phyloP scores from a whole-genome alignment of 2,888 invertebrate genomes.

The Papilio demoleus region DNA sequence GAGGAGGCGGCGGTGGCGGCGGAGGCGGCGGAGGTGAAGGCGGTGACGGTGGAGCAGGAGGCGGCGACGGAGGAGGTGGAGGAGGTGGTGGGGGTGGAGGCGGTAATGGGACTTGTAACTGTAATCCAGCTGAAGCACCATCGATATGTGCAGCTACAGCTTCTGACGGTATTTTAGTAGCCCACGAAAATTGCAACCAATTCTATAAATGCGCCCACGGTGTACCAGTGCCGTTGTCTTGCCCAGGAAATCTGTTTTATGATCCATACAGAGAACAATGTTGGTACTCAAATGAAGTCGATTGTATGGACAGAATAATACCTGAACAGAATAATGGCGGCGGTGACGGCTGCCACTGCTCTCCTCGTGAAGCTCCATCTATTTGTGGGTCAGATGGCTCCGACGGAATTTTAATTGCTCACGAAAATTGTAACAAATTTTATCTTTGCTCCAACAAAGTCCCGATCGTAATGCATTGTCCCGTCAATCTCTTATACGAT shows the following conservation, averaged over 20 bases:
- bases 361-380: slow-evolving; percentile 47
- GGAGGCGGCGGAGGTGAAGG: no score
- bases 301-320: slow-evolving; percentile 50
- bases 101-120: slow-evolving; percentile 41
- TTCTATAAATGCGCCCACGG: slow-evolving; percentile 52
- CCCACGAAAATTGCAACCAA: slow-evolving; percentile 53
- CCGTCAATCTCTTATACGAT: slow-evolving; percentile 9
- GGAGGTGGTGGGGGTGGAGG: not conserved
- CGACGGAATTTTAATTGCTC: slow-evolving; percentile 51
- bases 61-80: not conserved
- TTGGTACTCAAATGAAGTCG: slow-evolving; percentile 50
- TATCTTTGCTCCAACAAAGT: slow-evolving; percentile 49
- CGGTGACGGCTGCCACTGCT: slow-evolving; percentile 30
- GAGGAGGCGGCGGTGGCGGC: slow-evolving; percentile 37
- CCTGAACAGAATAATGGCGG: slow-evolving; percentile 31
- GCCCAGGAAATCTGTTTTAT: slow-evolving; percentile 48
- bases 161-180: slow-evolving; percentile 50
- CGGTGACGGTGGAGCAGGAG: slow-evolving; percentile 37
- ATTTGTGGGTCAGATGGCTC: slow-evolving; percentile 50
- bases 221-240: slow-evolving; percentile 45
- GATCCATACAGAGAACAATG: slow-evolving; percentile 50
- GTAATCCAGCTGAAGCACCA: slow-evolving; percentile 51
- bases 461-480: slow-evolving; percentile 40
- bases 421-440: slow-evolving; percentile 54
- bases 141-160: slow-evolving; percentile 48